Base-by-base conservation (phyloP, 2,888 invertebrate genomes). In the Geotrupes spiniger region DNA sequence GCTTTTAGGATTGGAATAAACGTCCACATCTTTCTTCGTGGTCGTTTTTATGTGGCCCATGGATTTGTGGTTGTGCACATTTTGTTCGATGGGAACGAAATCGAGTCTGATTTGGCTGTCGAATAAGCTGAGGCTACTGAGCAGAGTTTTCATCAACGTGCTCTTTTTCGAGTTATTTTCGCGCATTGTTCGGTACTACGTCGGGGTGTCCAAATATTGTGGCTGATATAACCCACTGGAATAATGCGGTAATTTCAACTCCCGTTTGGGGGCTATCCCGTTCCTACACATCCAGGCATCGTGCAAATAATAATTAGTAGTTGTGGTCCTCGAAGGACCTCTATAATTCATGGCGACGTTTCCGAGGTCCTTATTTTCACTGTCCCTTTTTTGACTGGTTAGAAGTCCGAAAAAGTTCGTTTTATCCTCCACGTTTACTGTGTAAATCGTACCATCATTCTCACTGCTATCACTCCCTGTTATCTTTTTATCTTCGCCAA, bases 31-130 rank as follows among this genome's bases (percentile, higher is more conserved):
- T 21, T 36, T 31, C 9, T 11, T 31, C 2, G 33, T 27, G 4
- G 28, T 43, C 10, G 38, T 38, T 5, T 49, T 50, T 21, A 50
- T 46, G 15, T 50, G 45, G 1, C 50, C 50, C 50, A 50, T 46
- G 2, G 50, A 50, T 17, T 50, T 50, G 21, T 45, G 42, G 15
- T 14, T n/a, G n/a, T n/a, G n/a, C n/a, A n/a, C 15, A 14, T 2
- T 14, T n/a, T 33, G 33, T 15, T 9, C 2, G 14, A 14, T 36
- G 21, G 21, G 21, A 21, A 33, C 11, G 27, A 39, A 36, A 2
- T 40, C 15, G 3, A 21, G 21, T 21, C 6, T 21, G 6, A 3
- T 21, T 14, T 50, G 40, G 31, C 45, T 40, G 8, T 45, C 46
- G 36, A 50, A 50, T 12, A 46, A 28, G 8, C 46, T 46, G n/a